Evolutionary conservation across 2,113 vertebrate species (phyloP), one percentile per base, ranked within the genome.

Genomic region (Malurus alboscapulatus): DNA sequence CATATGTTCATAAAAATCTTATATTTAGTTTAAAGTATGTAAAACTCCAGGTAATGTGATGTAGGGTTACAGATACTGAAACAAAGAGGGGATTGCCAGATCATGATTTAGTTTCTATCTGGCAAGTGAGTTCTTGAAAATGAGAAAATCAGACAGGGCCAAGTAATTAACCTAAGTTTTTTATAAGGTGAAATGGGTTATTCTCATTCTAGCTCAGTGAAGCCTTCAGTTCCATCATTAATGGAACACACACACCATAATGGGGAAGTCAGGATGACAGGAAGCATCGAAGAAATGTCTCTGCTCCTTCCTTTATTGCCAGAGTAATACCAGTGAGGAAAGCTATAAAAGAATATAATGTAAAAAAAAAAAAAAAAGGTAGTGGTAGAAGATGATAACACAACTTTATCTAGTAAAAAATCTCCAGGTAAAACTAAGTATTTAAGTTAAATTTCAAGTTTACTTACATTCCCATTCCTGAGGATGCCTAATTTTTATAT

Each of bases 111-210:
- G 36, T 69, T 95, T 88, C 68, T 83, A 19, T 84, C 92, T 90
- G 62, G 44, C 84, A 96, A 96, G 88, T 84, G 69, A 66, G 25
- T 95, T 96, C 75, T 51, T 81, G 79, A 94, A 97, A 94, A 90
- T 92, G 87, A 93, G 57, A 53, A 95, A 93, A 72, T 50, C 51
- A 91, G 72, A 14, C 47, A 80, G 69, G 84, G 57, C 27, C 73
- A 96, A 95, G 75, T 90, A 94, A 97, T 95, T 95, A 97, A 95
- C 91, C 87, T 88, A 22, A 42, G 48, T 40, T 40, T 76, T 88
- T 76, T 47, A 61, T 92, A 84, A 92, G 71, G 68, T 86, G 54
- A 92, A 74, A 85, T 51, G 24, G 32, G 30, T 79, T 95, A 88
- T 90, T 92, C 54, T 81, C 25, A 36, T 90, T 76, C 51, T 59